These are phyloP conservation scores for Eubucco bourcierii DNA, from an alignment of 2,113 vertebrate species.

Conservation along the genomic window DNA sequence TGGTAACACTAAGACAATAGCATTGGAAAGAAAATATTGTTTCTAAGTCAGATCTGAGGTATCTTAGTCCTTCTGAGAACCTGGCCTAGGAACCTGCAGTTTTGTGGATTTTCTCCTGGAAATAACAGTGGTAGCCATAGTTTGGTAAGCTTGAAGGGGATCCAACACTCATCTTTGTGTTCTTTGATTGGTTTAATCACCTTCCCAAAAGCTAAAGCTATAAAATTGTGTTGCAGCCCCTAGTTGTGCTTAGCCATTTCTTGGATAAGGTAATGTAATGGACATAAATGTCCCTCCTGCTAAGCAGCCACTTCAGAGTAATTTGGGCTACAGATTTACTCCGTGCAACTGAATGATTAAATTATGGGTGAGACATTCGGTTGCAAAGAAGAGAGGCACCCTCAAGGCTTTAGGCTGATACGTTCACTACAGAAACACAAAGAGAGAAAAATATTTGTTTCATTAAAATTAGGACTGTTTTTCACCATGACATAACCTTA, in stretches of 20 bases:
- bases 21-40: background rate
- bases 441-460: slow-evolving; percentile 68
- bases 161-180: background rate
- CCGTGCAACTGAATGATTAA: slow-evolving; percentile 45
- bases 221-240: background rate
- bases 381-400: slow-evolving; percentile 3
- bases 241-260: background rate
- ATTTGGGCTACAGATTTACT: slow-evolving; percentile 41
- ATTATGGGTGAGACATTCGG: slow-evolving; percentile 41
- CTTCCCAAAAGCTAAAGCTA: slow-evolving; percentile 9
- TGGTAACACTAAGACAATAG: background rate
- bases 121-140: background rate
- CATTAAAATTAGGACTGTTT: slow-evolving; percentile 62
- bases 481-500: slow-evolving; percentile 62
- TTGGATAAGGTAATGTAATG: slow-evolving; percentile 24
- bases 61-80: background rate
- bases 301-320: slow-evolving; percentile 49
- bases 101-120: background rate
- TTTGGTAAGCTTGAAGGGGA: background rate
- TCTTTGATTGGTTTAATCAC: background rate
- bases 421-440: slow-evolving; percentile 10
- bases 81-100: background rate
- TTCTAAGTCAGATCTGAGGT: background rate
- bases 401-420: slow-evolving; percentile 43
- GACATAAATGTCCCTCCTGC: slow-evolving; percentile 49